Base-by-base conservation (phyloP, 2,113 vertebrate species). In the Notothenia rossii region DNA sequence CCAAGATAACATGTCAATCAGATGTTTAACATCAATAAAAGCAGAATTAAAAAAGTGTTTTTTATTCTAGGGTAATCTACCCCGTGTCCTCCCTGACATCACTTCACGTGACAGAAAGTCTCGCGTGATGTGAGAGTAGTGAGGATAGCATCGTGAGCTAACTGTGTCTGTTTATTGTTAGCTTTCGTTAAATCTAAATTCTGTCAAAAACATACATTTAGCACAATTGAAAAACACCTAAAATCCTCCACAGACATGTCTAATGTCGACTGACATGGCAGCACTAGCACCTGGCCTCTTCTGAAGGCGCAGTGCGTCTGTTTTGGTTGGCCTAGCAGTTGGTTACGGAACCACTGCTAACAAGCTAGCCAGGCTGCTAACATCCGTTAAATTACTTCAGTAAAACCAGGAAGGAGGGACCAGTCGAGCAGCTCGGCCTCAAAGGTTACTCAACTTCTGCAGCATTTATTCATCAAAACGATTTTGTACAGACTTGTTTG, bases 331-430 rank as follows among this genome's bases (percentile, higher is more conserved):
- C 43, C 33, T 7, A 13, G 25, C 5, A 13, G 25, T 65, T 50
- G 50, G 33, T 67, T 20, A 49, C 49, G 15, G 33, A 9, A 79
- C 29, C 25, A 63, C 45, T 75, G 77, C 77, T 88, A 83, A 64
- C 59, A 20, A 40, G 83, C 81, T 48, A 25, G 33, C 80, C 49
- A 40, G 20, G 22, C 25, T 25, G 86, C 86, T 92, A 93, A 82
- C 77, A 71, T 74, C 62, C 45, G 77, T 54, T 17, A 29, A 17
- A 4, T 10, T 51, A 14, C 18, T 9, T 7, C 40, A 64, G 64
- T 22, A 3, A 50, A 90, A 91, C 80, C 90, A 89, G 92, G 92
- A 92, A 93, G 92, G 81, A 83, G 75, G 60, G 65, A 58, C 20
- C 65, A 25, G 78, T 72, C 77, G 54, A 73, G 1, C 69, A 20